Base-by-base conservation (phyloP, 2,113 vertebrate species). In the Platycercus adscitus region DNA sequence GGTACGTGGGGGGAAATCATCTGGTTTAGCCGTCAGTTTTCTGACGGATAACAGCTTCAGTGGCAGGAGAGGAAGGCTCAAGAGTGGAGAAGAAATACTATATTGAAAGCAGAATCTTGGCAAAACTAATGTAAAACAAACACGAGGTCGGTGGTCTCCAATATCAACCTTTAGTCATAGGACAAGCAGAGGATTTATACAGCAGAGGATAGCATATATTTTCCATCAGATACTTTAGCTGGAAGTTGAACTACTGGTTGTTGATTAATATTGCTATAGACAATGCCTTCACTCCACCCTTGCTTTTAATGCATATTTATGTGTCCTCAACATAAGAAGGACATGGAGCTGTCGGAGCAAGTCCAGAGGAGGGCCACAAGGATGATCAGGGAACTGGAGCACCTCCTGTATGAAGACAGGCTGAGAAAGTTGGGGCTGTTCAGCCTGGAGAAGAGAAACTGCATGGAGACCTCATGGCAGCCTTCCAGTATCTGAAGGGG, bases 211-310 rank as follows among this genome's bases (percentile, higher is more conserved):
- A 13, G 8, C 60, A 16, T 33, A 14, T 3, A 17, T 72, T 90
- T 86, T 72, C 7, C 6, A 61, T 77, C 70, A 84, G 58, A 68
- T 86, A 85, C 79, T 91, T 94, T 55, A 94, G n/a, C 69, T 91
- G 91, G 73, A 69, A 87, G 3, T 25, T 94, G 84, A 90, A 86
- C 46, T 71, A 44, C 69, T 90, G 79, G 83, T 78, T 86, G 61
- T 50, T 85, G 69, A 94, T 94, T 93, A 95, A 93, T 93, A 93
- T 87, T 82, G 79, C 26, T 84, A 2, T 89, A 77, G 35, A n/a
- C 50, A 80, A 55, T 56, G 81, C n/a, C 58, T 97, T 95, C 43
- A 43, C 63, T 94, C 50, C 81, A 79, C 90, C 71, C 31, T 20
- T 70, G 46, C 35, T 96, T 96, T 96, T 84, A 75, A 44, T 85